Evolutionary conservation across 2,888 invertebrate genomes (phyloP), one percentile per base, ranked within the genome.

Genomic region (Biston stratarius): DNA sequence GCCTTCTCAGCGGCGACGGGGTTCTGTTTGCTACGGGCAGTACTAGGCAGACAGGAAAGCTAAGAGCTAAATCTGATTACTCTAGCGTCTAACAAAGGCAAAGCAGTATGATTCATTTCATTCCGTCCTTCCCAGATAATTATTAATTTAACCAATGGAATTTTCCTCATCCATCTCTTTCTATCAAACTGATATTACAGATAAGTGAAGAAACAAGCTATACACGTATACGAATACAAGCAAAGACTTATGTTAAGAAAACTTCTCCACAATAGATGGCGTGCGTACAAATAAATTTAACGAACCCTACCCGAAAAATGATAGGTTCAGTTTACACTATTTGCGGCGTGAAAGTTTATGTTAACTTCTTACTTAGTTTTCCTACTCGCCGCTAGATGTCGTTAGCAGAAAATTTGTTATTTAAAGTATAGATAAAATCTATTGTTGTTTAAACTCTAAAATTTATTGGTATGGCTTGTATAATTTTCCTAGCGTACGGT

Each of bases 341-440:
- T 2, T 24, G 24, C 24, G 24, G 1, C 3, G 3, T 24, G 24
- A 24, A 24, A 24, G 3, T 3, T 24, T 24, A 24, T 3, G 24
- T 24, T 24, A 24, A 24, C 24, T 12, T 42, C 24, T 12, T 42
- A 42, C 5, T 11, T 44, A n/a, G 44, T 44, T n/a, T n/a, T 44
- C 6, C 74, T 74, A 74, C 59, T 74, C 65, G 14, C 15, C 65
- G 44, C 59, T 70, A 78, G 77, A 75, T 75, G 77, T 63, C 68
- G 9, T 5, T 0, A 1, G 51, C 3, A n/a, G 34, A 14, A n/a
- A 6, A 36, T 24, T 24, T 24, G 1, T n/a, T n/a, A n/a, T n/a
- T n/a, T n/a, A n/a, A n/a, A n/a, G n/a, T n/a, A n/a, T n/a, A n/a
- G n/a, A n/a, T n/a, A 5, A 12, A 12, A 44, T 11, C 2, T n/a